phyloP scores from a whole-genome alignment of 2,113 vertebrate species.

The Motacilla tschutschensis region DNA sequence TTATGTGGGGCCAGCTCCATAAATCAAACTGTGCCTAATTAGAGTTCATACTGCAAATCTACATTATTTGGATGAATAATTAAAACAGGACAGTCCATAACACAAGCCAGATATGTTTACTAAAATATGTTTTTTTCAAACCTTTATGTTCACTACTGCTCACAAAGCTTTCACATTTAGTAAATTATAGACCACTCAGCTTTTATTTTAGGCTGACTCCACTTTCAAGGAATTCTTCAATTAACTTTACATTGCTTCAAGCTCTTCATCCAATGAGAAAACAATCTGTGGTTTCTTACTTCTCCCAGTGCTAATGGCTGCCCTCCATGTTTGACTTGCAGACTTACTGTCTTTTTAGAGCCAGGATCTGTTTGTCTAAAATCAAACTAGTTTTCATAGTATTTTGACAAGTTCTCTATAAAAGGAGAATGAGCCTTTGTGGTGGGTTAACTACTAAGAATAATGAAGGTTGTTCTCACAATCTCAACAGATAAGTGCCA shows the following conservation, averaged over 20 bases:
- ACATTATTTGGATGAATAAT: conserved; percentile 74
- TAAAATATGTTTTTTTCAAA: conserved; percentile 65
- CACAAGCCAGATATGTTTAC: conserved; percentile 78
- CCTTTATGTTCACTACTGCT: conserved; percentile 68
- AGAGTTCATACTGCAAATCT: conserved; percentile 73
- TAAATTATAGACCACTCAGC: conserved; percentile 70
- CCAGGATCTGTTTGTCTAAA: conserved; percentile 69
- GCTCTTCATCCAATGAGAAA: conserved; percentile 75
- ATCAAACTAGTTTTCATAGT: conserved; percentile 69
- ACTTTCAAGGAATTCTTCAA: conserved; percentile 85
- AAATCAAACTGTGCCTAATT: conserved; percentile 79
- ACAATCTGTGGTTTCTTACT: conserved; percentile 76
- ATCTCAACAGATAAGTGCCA: background rate
- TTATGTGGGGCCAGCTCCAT: conserved; percentile 75
- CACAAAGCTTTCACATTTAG: conserved; percentile 70
- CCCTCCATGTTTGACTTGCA: conserved; percentile 72
- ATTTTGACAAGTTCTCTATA: conserved; percentile 65
- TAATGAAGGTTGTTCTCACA: background rate
- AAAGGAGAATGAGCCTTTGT: conserved; percentile 47
- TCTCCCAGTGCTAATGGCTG: conserved; percentile 71
- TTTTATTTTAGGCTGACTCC: conserved; percentile 79
- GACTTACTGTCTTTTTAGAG: conserved; percentile 68
- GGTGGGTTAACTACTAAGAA: conserved; percentile 37
- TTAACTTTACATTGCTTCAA: conserved; percentile 79
- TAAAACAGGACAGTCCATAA: conserved; percentile 67